Evolutionary conservation across 2,797 vertebrate species (phyloP).

Genomic region (Florisuga fusca): DNA sequence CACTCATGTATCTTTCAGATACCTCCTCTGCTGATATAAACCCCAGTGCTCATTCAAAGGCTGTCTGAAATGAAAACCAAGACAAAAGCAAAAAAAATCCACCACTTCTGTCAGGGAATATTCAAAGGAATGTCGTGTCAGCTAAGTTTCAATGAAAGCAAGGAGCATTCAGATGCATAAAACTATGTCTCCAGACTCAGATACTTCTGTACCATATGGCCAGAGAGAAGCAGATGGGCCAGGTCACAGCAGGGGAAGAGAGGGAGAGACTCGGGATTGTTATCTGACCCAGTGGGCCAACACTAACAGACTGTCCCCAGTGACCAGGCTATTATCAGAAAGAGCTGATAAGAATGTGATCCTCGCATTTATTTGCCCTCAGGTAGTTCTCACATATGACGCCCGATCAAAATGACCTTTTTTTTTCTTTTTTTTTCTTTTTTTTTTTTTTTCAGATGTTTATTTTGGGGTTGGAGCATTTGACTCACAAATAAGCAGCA

Average conservation of each 20-base stretch:
- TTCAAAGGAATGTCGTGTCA: slow-evolving; percentile 56
- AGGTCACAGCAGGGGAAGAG: slow-evolving; percentile 69
- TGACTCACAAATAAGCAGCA: neutral
- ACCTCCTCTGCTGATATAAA: neutral
- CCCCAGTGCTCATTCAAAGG: neutral
- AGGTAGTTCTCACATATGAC: slow-evolving; percentile 20
- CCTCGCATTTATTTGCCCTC: slow-evolving; percentile 49
- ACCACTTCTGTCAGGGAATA: neutral
- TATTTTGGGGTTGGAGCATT: neutral
- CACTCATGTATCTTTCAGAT: neutral
- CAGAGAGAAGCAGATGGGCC: slow-evolving; percentile 81
- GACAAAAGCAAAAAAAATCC: neutral
- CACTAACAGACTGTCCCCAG: slow-evolving; percentile 51
- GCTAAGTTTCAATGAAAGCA: slow-evolving; percentile 41
- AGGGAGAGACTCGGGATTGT: slow-evolving; percentile 52
- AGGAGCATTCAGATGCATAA: slow-evolving; percentile 64
- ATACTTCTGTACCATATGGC: slow-evolving; percentile 72
- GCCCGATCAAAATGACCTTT: neutral
- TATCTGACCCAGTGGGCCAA: slow-evolving; percentile 65
- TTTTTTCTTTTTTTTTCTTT: neutral
- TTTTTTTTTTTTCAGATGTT: neutral
- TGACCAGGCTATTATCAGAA: slow-evolving; percentile 37
- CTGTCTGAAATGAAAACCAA: slow-evolving; percentile 3
- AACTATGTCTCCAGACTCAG: slow-evolving; percentile 45
- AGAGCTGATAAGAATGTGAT: slow-evolving; percentile 43